Evolutionary conservation across 2,888 invertebrate genomes (phyloP), one percentile per base, ranked within the genome.

Genomic region (Cryptophagus acutangulus): DNA sequence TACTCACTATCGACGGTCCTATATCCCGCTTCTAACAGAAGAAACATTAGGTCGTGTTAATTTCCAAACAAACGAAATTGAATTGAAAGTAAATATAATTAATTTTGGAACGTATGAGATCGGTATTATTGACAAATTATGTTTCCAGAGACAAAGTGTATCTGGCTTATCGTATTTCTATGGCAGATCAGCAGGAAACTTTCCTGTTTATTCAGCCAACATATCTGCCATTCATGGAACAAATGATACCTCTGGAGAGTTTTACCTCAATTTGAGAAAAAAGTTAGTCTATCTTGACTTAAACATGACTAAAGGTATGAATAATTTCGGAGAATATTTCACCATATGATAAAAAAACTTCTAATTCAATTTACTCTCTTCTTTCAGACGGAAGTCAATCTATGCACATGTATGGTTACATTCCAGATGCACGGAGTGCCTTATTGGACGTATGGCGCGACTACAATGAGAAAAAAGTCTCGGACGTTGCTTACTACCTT

Each of bases 371-470:
- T n/a, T n/a, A n/a, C n/a, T 33, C 36, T 13, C 50, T 43, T 51
- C 49, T 65, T 66, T 34, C 52, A 75, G 82, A 82, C 59, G 79
- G 78, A 12, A 72, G 74, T 6, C 78, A 82, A 63, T 79, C 79
- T 57, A 62, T 82, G 3, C 82, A 84, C 62, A 78, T 87, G 74
- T 76, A 84, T 38, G 88, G 88, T 1, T 74, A 74, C 43, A 83
- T 88, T 48, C 81, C 84, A 0, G 87, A 90, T 62, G 79, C 84
- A 0, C 75, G 89, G 20, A 87, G 83, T 48, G 84, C 81, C 0
- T 75, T 77, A 46, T 77, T 89, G 51, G 79, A 87, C 63, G 76
- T 87, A 8, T 89, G 88, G 87, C 75, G 89, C 25, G 81, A 87
- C 54, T 89, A 84, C 58, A 87, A 88, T 48, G 87, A 88, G 64